Base-by-base conservation (phyloP, 2,888 invertebrate genomes). In the Diplolepis rosae region DNA sequence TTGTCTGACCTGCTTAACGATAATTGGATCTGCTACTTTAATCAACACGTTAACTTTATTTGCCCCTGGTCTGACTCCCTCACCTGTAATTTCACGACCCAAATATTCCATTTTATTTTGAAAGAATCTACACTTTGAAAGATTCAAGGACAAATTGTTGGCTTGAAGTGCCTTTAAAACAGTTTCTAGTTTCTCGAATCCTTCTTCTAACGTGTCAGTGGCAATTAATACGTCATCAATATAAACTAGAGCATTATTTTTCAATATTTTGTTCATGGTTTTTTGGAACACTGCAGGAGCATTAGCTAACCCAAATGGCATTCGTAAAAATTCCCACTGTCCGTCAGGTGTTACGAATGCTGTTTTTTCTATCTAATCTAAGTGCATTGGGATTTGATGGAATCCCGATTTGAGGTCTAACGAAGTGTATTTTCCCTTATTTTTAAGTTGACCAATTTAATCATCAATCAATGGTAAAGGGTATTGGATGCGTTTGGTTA, bases 391-490 rank as follows among this genome's bases (percentile, higher is more conserved):
- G 4, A 89, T 85, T 69, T 88, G 87, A 45, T 84, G 81, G 69
- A 85, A 85, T 0, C 85, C 87, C 5, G 79, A 77, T 65, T 79
- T 81, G 27, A 86, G 52, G 65, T 89, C 86, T 0, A 89, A 70
- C 1, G 81, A 79, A 0, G 83, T 84, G 52, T 82, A 88, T 54
- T 71, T 75, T 5, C 68, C 65, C 42, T 81, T 79, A 0, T 82
- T 83, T 4, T 6, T 4, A 30, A 89, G 65, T 11, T 78, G 72
- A 32, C 84, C 83, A 6, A 87, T 67, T 71, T 87, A 79, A 27
- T 89, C 88, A 27, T 87, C 84, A 2, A 89, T 86, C 22, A 82
- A 77, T 1, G 89, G 85, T 70, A 88, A 76, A 0, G 87, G 87
- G 68, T 84, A 87, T 22, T 81, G 72, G 56, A 85, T 83, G 1